Evolutionary conservation across 2,888 invertebrate genomes (phyloP).

Genomic region (Drosophila rellima): DNA sequence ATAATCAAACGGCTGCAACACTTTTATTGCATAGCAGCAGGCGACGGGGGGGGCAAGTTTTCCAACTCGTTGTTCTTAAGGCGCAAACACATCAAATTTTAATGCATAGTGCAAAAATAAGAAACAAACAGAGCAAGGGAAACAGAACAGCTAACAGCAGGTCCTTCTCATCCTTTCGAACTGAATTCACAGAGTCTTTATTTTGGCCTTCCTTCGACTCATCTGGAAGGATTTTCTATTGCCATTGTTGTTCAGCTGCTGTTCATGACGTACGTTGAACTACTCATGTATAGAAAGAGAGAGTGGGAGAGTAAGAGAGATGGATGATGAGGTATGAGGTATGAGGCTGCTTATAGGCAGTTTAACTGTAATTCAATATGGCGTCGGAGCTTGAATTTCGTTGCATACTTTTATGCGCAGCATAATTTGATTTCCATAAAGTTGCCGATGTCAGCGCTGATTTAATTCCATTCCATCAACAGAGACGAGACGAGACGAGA

Average conservation of each 20-base stretch:
- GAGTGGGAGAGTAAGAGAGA: not conserved
- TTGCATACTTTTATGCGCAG: conserved; percentile 64
- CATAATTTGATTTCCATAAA: conserved; percentile 77
- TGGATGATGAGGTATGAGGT: not conserved
- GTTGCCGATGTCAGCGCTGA: conserved; percentile 78
- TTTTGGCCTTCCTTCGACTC: not conserved
- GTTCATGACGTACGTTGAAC: conserved; percentile 51
- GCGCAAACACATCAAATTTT: conserved; percentile 59
- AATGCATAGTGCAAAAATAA: conserved; percentile 50
- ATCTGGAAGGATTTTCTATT: conserved; percentile 3
- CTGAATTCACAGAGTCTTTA: conserved; percentile 11
- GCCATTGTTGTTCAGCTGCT: conserved; percentile 42
- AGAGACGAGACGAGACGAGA: conserved; percentile 40
- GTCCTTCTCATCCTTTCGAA: conserved; percentile 1
- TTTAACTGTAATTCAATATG: conserved; percentile 78
- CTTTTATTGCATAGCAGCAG: conserved; percentile 61
- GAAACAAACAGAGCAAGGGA: conserved; percentile 10
- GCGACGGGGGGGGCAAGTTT: conserved; percentile 23
- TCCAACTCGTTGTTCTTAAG: conserved; percentile 41
- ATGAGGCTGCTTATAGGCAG: conserved; percentile 62
- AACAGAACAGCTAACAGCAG: not conserved
- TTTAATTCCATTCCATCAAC: conserved; percentile 72
- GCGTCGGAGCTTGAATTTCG: conserved; percentile 55
- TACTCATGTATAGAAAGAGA: conserved; percentile 36
- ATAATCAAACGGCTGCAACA: conserved; percentile 59